Base-by-base conservation (phyloP, 2,113 vertebrate genomes). In the Illadopsis cleaveri region DNA sequence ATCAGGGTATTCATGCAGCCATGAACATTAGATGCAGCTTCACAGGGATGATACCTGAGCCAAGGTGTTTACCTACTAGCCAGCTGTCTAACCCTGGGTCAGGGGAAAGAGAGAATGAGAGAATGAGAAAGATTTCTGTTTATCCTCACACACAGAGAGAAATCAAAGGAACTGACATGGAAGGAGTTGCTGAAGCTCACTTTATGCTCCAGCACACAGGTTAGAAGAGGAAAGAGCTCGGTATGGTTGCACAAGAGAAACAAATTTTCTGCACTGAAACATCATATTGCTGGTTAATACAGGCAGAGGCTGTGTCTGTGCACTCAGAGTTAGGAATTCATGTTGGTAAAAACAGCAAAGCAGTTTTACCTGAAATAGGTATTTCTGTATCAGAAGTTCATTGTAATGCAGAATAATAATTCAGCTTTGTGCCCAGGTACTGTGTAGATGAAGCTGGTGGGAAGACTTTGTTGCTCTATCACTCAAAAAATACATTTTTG, bases 1-100 rank as follows among this genome's bases (percentile, higher is more conserved):
- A 13, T 22, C 37, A 23, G 10, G 31, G 21, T 24, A 2, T 44
- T 64, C 0, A 0, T 3, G 4, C 14, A 25, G 64, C 38, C 20
- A 21, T 20, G 47, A 25, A 11, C 21, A 23, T 7, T 17, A 31
- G n/a, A 18, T 44, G 40, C 69, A 85, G 37, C 45, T 65, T 56
- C 64, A 35, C 28, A 44, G 25, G 42, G 30, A n/a, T 69, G 51
- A 65, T 35, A 37, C 45, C 31, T n/a, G 58, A 73, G 68, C 30
- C 15, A 17, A 65, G 40, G 11, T 35, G 72, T 24, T 65, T 35
- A 19, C 18, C 44, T 48, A 6, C 0, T 3, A 83, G 40, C n/a
- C 75, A 79, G 19, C 22, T 48, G 30, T 25, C 45, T 31, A 33
- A 37, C 31, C 20, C 42, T 42, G 42, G 56, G 15, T 27, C 14